These are phyloP conservation scores for Alca torda DNA, from an alignment of 2,797 vertebrate genomes.

Conservation along the genomic window DNA sequence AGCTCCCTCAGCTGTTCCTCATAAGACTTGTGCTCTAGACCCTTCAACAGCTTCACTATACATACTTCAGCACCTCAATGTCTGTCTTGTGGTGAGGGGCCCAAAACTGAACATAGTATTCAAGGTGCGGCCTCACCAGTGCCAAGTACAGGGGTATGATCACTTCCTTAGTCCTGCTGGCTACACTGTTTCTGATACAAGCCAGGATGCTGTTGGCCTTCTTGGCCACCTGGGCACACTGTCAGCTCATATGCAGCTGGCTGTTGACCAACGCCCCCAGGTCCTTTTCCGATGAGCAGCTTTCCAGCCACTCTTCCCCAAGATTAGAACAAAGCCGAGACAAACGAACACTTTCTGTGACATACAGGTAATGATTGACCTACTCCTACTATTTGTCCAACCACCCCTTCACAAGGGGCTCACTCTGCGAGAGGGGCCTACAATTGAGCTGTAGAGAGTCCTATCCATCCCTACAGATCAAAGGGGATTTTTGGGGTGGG, in stretches of 20 bases:
- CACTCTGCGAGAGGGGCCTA: not conserved
- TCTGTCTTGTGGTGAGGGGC: not conserved
- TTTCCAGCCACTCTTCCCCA: not conserved
- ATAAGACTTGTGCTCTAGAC: too few species aligned
- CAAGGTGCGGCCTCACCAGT: not conserved
- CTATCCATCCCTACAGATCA: too few species aligned
- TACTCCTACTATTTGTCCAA: not conserved
- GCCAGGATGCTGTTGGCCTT: not conserved
- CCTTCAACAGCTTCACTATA: too few species aligned
- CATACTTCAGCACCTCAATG: too few species aligned
- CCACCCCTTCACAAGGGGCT: not conserved
- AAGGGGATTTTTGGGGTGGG: not conserved
- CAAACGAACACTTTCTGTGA: not conserved
- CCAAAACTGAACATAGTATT: not conserved
- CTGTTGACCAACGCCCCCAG: not conserved
- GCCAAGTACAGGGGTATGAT: not conserved
- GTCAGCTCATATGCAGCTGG: not conserved
- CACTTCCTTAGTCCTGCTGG: not conserved
- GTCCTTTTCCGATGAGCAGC: not conserved
- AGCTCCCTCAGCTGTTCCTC: too few species aligned
- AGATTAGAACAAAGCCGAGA: not conserved
- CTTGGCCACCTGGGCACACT: not conserved
- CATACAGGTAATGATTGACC: not conserved
- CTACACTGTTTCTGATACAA: not conserved
- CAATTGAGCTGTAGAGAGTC: not conserved